Conservation (phyloP, 2,888 invertebrate species). For the Lithophane semibrunnea region DNA sequence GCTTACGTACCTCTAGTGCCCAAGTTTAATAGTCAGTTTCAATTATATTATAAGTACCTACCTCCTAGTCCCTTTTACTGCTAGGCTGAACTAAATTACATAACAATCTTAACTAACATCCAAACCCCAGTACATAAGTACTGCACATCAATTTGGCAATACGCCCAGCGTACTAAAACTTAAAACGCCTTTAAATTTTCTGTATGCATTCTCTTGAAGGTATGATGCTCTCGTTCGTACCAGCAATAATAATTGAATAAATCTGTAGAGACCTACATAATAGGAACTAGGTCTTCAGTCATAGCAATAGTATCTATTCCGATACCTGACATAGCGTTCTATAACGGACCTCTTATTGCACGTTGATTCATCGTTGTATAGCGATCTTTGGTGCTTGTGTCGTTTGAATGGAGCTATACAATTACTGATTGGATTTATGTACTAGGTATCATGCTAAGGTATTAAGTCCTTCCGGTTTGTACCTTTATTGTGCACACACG, state of each 20-base stretch:
- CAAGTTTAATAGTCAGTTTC: background rate
- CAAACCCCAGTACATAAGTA: conserved; percentile 12
- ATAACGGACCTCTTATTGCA: conserved; percentile 11
- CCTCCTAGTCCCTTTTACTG: background rate
- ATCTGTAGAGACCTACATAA: conserved; percentile 50
- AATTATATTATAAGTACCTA: background rate
- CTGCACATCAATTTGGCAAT: conserved; percentile 52
- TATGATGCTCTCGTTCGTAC: conserved; percentile 25
- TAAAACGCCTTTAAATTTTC: conserved; percentile 46
- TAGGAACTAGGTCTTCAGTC: conserved; percentile 43
- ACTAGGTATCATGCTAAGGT: too few species aligned
- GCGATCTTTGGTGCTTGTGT: too few species aligned
- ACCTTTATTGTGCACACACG: too few species aligned
- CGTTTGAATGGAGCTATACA: too few species aligned
- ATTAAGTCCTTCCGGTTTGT: too few species aligned
- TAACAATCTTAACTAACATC: conserved; percentile 21
- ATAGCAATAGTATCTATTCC: conserved; percentile 31
- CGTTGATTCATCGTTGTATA: conserved; percentile 24
- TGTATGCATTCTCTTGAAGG: conserved; percentile 45
- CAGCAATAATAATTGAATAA: conserved; percentile 55
- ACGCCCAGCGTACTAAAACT: conserved; percentile 51
- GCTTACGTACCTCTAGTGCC: background rate
- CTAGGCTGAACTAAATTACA: conserved; percentile 4
- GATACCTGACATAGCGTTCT: background rate
- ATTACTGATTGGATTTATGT: too few species aligned